Percentiles rank a stretch among this genome's conserved stretches.
Evolutionary conservation across 2,888 invertebrate species (phyloP).

Genomic region (Heliconius ismenius): DNA sequence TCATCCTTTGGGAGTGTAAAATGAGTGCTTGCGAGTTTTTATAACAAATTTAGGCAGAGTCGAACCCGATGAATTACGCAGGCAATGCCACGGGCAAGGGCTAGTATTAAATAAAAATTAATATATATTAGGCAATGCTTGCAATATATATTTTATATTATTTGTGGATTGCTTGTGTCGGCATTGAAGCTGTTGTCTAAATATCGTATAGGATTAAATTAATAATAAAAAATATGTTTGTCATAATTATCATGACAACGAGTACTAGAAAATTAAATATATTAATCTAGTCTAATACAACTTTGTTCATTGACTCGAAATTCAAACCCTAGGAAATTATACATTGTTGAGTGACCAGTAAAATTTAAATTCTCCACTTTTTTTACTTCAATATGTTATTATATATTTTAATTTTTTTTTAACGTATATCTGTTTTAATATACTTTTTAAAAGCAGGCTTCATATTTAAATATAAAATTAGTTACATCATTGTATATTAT

Average conservation of each 20-base stretch:
- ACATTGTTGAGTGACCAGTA: conserved; percentile 5
- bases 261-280: conserved; percentile 1
- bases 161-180: neutral
- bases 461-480: neutral
- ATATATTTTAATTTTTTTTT: neutral
- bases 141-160: conserved; percentile 6
- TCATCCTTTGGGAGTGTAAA: too few species aligned
- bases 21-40: neutral
- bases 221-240: neutral
- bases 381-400: neutral
- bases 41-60: neutral
- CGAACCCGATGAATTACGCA: neutral
- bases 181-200: neutral
- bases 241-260: neutral
- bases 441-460: neutral
- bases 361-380: neutral
- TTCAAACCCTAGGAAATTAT: conserved; percentile 1
- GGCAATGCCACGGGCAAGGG: neutral
- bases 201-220: neutral
- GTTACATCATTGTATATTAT: neutral
- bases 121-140: neutral
- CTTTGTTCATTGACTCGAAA: conserved; percentile 2
- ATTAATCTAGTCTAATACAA: conserved; percentile 8
- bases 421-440: neutral
- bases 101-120: neutral